phyloP scores from a whole-genome alignment of 2,113 vertebrate species.

The Rhinogobius similis region DNA sequence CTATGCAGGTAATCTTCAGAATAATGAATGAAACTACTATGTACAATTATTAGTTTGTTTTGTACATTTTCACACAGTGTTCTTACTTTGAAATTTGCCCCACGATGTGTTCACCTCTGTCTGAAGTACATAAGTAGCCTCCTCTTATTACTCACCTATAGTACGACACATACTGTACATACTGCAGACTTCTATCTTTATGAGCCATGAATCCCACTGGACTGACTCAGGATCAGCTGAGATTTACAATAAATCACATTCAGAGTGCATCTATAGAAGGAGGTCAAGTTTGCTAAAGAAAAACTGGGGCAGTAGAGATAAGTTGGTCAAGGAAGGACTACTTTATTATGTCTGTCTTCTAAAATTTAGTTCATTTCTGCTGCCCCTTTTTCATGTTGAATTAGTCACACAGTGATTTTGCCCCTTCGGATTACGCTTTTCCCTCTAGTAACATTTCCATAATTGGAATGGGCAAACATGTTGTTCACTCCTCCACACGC shows the following conservation, averaged over 20 bases:
- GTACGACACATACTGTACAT: not conserved
- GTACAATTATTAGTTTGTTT: not conserved
- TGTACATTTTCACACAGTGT: not conserved
- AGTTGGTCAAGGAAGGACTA: not conserved
- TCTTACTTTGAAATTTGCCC: no score
- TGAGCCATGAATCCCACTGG: not conserved
- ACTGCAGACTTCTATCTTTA: not conserved
- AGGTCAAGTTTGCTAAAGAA: not conserved
- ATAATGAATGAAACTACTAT: no score
- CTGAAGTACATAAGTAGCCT: not conserved
- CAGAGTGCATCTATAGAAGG: not conserved
- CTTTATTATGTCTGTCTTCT: not conserved
- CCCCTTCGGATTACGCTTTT: no score
- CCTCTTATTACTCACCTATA: not conserved
- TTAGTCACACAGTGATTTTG: no score
- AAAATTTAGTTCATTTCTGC: no score
- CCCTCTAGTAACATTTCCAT: no score
- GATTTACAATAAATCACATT: conserved; percentile 11
- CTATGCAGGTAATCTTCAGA: no score
- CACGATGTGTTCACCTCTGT: no score
- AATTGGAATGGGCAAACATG: no score
- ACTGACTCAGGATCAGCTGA: not conserved
- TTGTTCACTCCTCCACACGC: no score
- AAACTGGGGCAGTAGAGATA: not conserved
- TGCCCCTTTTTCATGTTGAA: no score